Conservation (phyloP, 2,888 invertebrate species). For the Himalopsyche anomala region DNA sequence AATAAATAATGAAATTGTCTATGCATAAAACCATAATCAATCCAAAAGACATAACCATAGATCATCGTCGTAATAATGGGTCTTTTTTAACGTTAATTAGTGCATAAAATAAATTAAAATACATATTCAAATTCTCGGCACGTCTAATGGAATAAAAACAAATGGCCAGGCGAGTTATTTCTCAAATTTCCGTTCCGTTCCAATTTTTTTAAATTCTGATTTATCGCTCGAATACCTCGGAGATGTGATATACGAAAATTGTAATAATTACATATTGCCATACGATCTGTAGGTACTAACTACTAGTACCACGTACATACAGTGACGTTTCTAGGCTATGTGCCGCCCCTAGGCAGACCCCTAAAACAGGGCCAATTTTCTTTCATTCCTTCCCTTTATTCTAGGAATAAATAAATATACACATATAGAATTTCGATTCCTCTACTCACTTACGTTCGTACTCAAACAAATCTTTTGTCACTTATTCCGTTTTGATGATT, state of each 20-base stretch:
- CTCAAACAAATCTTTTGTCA: too few relatives aligned
- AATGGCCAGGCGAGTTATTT: neutral
- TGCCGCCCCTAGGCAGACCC: too few relatives aligned
- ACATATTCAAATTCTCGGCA: neutral
- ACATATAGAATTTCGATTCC: too few relatives aligned
- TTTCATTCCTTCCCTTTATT: too few relatives aligned
- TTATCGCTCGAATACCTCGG: constrained; percentile 29
- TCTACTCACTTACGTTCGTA: too few relatives aligned
- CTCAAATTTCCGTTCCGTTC: constrained; percentile 36
- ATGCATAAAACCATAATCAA: neutral
- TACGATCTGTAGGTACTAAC: too few relatives aligned
- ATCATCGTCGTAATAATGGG: neutral
- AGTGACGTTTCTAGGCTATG: too few relatives aligned
- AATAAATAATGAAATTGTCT: neutral
- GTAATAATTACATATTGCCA: neutral
- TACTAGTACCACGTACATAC: too few relatives aligned
- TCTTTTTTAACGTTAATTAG: constrained; percentile 30
- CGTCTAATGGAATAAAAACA: constrained; percentile 1
- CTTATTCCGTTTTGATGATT: too few relatives aligned
- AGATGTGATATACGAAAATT: constrained; percentile 23
- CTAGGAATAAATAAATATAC: too few relatives aligned
- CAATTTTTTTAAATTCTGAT: constrained; percentile 40
- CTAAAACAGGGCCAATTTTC: too few relatives aligned
- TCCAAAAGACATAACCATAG: constrained; percentile 33
- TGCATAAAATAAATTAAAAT: constrained; percentile 35